Conservation (phyloP, 2,797 vertebrate genomes). For the Muscicapa striata region DNA sequence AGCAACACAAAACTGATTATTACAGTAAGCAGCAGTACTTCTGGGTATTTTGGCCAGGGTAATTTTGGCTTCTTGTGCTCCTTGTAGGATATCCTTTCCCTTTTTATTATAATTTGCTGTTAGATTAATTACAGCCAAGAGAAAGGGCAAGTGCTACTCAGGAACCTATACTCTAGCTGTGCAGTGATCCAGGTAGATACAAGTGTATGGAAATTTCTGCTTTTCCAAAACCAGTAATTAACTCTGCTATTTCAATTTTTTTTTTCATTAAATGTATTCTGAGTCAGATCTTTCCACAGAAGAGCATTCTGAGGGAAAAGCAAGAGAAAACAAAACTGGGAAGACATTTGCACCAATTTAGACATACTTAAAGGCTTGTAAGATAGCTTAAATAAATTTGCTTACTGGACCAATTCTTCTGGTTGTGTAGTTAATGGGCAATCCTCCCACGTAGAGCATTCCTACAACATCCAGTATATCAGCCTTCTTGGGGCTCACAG, state of each 20-base stretch:
- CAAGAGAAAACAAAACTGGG: background rate
- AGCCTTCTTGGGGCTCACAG: constrained; percentile 90
- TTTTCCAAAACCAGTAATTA: background rate
- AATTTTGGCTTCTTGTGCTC: background rate
- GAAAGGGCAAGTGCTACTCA: background rate
- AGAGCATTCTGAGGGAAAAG: background rate
- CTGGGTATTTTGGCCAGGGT: background rate
- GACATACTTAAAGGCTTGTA: background rate
- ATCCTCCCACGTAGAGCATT: constrained; percentile 89
- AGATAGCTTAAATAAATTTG: background rate
- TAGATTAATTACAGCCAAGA: background rate
- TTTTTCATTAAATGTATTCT: background rate
- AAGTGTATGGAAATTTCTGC: background rate
- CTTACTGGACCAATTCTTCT: constrained; percentile 94
- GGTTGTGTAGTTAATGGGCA: constrained; percentile 91
- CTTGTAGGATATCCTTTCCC: background rate
- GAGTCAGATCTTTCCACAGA: background rate
- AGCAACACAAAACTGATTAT: background rate
- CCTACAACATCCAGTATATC: constrained; percentile 96
- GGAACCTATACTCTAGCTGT: background rate
- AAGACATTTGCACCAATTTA: background rate
- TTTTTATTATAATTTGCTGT: background rate
- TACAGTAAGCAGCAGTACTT: background rate
- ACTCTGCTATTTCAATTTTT: background rate
- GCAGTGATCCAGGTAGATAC: background rate